Evolutionary conservation across 53 echinoderm and acorn worm genomes (phyloP).

Genomic region (Echinarachnius parma): DNA sequence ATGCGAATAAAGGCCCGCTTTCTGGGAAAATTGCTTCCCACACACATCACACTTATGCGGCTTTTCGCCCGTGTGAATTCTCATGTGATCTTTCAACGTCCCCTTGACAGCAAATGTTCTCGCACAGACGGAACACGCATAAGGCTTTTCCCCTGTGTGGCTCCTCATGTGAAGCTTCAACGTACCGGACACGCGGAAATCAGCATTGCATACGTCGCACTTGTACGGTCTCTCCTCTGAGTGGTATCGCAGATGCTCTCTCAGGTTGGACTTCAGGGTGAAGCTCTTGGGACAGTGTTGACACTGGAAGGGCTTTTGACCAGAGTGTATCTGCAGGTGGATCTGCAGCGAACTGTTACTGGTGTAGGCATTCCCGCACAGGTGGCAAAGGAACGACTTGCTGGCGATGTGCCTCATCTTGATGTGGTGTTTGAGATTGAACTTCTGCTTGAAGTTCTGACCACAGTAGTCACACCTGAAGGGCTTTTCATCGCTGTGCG

Average conservation of each 20-base stretch:
- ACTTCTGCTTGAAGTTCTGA: neutral
- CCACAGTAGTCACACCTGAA: slow-evolving; percentile 10
- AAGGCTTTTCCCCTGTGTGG: slow-evolving; percentile 28
- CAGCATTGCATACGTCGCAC: slow-evolving; percentile 28
- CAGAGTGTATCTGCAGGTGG: slow-evolving; percentile 26
- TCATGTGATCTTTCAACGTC: slow-evolving; percentile 20
- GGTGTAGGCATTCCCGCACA: slow-evolving; percentile 17
- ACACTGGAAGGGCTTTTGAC: slow-evolving; percentile 17
- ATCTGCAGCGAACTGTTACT: neutral
- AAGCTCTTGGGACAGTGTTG: slow-evolving; percentile 10
- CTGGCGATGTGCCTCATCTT: neutral
- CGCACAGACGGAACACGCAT: slow-evolving; percentile 25
- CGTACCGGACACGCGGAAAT: slow-evolving; percentile 19
- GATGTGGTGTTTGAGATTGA: neutral
- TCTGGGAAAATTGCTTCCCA: no score
- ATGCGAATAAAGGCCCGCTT: no score
- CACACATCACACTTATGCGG: slow-evolving; percentile 34
- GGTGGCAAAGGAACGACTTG: slow-evolving; percentile 19
- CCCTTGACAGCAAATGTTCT: slow-evolving; percentile 19
- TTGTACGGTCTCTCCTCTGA: slow-evolving; percentile 26
- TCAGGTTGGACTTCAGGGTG: slow-evolving; percentile 37
- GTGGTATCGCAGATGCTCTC: neutral
- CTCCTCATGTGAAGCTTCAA: slow-evolving; percentile 34
- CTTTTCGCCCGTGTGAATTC: slow-evolving; percentile 42
- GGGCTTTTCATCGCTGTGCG: slow-evolving; percentile 16